These are phyloP conservation scores for Microchirus variegatus DNA, from an alignment of 2,797 vertebrate species.

Conservation along the genomic window DNA sequence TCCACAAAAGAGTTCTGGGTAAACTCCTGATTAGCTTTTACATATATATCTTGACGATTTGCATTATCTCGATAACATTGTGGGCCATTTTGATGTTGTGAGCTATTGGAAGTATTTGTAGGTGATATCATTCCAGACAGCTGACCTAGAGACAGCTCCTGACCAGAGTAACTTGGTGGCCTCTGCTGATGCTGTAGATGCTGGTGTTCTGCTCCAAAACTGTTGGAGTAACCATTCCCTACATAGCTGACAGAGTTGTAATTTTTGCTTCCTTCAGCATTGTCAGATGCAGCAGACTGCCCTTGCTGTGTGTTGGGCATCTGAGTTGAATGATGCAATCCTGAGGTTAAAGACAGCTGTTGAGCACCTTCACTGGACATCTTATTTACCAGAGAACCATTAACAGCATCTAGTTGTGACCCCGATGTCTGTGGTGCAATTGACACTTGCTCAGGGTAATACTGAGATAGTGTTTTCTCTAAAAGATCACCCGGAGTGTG, in stretches of 20 bases:
- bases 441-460: slow-evolving; percentile 91
- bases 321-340: slow-evolving; percentile 85
- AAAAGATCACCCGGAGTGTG: slow-evolving; percentile 87
- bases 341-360: slow-evolving; percentile 90
- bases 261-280: slow-evolving; percentile 77
- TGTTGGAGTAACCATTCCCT: slow-evolving; percentile 83
- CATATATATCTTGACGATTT: slow-evolving; percentile 81
- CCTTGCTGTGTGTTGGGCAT: slow-evolving; percentile 87
- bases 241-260: slow-evolving; percentile 77
- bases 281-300: slow-evolving; percentile 70
- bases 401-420: slow-evolving; percentile 86
- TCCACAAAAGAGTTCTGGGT: slow-evolving; percentile 82
- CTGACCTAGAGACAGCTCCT: slow-evolving; percentile 69
- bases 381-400: slow-evolving; percentile 83
- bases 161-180: slow-evolving; percentile 62
- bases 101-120: slow-evolving; percentile 75
- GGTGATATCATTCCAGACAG: slow-evolving; percentile 76
- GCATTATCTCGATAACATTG: slow-evolving; percentile 78
- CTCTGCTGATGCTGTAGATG: slow-evolving; percentile 74
- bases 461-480: slow-evolving; percentile 92
- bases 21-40: slow-evolving; percentile 81
- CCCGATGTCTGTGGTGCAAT: slow-evolving; percentile 88
- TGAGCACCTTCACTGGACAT: slow-evolving; percentile 81
- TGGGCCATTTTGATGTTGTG: slow-evolving; percentile 75
- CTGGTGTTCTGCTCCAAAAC: slow-evolving; percentile 79